Conservation (phyloP, 2,888 invertebrate genomes). For the Chrysolina haemoptera region DNA sequence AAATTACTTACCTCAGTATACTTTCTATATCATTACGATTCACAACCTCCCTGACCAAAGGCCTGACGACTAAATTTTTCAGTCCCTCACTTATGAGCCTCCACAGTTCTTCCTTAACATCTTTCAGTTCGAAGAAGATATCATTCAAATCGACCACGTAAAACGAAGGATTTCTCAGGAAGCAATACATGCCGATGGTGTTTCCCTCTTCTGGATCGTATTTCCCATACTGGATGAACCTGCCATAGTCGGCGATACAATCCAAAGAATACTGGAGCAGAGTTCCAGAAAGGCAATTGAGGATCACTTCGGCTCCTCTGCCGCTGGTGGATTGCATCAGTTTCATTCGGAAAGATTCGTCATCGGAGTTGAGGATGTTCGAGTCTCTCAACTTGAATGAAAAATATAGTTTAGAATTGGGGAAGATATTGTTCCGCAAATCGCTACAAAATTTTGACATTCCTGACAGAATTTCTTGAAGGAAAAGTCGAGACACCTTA, state of each 20-base stretch:
- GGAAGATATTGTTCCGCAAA: too few species aligned
- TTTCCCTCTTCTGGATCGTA: constrained; percentile 81
- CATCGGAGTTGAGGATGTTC: constrained; percentile 61
- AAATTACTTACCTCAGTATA: constrained; percentile 74
- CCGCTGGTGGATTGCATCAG: constrained; percentile 87
- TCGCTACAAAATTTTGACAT: too few species aligned
- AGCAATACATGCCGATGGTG: constrained; percentile 80
- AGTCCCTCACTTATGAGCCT: constrained; percentile 78
- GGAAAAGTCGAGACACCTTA: too few species aligned
- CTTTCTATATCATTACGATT: constrained; percentile 76
- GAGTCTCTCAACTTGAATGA: constrained; percentile 60
- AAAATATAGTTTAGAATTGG: background rate
- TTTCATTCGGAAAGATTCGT: constrained; percentile 88
- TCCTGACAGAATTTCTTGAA: too few species aligned
- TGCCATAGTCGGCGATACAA: constrained; percentile 75
- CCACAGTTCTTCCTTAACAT: constrained; percentile 73
- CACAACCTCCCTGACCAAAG: constrained; percentile 78
- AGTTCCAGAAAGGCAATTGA: constrained; percentile 93
- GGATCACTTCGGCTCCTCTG: constrained; percentile 89
- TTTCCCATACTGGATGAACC: constrained; percentile 90
- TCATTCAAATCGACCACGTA: constrained; percentile 84
- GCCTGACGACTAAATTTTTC: constrained; percentile 76
- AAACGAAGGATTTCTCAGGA: constrained; percentile 85
- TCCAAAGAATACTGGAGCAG: constrained; percentile 82
- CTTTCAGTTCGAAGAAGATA: constrained; percentile 72